Evolutionary conservation across 2,888 invertebrate species (phyloP).

Genomic region (Caenorhabditis sulstoni): DNA sequence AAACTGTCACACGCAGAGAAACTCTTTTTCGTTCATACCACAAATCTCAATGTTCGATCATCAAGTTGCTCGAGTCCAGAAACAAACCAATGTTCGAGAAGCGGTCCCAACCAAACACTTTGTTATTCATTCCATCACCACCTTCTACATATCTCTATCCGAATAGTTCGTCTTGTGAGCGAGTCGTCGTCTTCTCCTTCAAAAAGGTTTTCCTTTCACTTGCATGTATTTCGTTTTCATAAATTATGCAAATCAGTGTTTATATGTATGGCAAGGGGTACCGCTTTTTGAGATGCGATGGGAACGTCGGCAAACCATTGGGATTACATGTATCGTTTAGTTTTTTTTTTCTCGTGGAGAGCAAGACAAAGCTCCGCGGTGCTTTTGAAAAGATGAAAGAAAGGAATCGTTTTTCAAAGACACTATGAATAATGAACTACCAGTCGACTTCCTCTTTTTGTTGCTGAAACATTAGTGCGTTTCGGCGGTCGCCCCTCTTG

Average conservation of each 20-base stretch:
- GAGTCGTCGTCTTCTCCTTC: too few relatives aligned
- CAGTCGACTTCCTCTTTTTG: conserved; percentile 7
- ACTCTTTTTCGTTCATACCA: conserved; percentile 7
- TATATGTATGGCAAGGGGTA: too few relatives aligned
- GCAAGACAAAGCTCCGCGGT: background rate
- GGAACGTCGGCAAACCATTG: conserved; percentile 4
- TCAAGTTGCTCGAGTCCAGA: too few relatives aligned
- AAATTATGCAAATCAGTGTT: conserved; percentile 51
- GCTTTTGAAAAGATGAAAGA: conserved; percentile 4
- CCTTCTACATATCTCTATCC: too few relatives aligned
- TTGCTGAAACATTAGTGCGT: conserved; percentile 6
- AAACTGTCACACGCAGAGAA: too few relatives aligned
- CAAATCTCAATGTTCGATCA: conserved; percentile 1
- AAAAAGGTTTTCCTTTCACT: background rate
- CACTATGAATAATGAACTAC: conserved; percentile 50
- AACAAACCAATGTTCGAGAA: too few relatives aligned
- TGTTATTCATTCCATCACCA: background rate
- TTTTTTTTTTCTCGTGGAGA: conserved; percentile 5
- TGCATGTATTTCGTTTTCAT: conserved; percentile 52
- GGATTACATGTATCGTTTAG: background rate
- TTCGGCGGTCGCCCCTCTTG: too few relatives aligned
- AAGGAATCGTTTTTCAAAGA: conserved; percentile 43
- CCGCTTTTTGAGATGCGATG: too few relatives aligned
- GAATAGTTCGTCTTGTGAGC: too few relatives aligned
- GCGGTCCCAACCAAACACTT: too few relatives aligned